Evolutionary conservation across 1,140 invertebrate genomes (phyloP), one percentile per base, ranked within the genome.

Genomic region (Drosophila ironensis): DNA sequence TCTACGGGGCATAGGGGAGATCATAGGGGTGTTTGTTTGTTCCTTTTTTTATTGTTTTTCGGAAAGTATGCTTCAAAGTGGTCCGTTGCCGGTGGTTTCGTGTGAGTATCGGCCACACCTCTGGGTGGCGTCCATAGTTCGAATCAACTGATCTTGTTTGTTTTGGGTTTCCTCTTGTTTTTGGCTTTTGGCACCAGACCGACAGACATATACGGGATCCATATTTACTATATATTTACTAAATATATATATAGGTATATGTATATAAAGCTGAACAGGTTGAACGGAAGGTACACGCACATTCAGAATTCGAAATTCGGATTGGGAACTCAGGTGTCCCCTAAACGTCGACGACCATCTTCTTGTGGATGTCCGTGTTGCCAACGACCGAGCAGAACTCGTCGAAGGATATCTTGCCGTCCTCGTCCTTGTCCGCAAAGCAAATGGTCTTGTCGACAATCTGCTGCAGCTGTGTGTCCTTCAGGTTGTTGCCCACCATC

Each of bases 361-460:
- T 99, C 93, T 99, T 99, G 91, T 99, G 98, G 89, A 99, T 98
- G 92, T 99, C 98, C 70, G 98, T 98, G 91, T 98, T 98, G 73
- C 98, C 98, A 80, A 99, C 98, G 80, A 96, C 95, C 53, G 94
- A 95, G 92, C 97, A 98, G 90, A 98, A 98, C 91, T 98, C 97
- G 91, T 98, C 97, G 90, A 98, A 98, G 45, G 96, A 98, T 77
- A 98, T 98, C 91, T 97, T 97, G 52, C 97, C 97, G 92, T 98
- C 97, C 91, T 98, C 96, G 91, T 98, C 97, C 91, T 97, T 97
- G 90, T 98, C 97, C 20, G 97, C 97, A 91, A 98, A 98, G 24
- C 97, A 91, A 90, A 98, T 98, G 67, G 97, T 98, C 92, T 98
- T 98, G 90, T 98, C 97, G 27, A 98, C 97, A 89, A 98, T 98